Evolutionary conservation across 2,888 invertebrate species (phyloP), one percentile per base, ranked within the genome.

Genomic region (Athripsodes cinereus): DNA sequence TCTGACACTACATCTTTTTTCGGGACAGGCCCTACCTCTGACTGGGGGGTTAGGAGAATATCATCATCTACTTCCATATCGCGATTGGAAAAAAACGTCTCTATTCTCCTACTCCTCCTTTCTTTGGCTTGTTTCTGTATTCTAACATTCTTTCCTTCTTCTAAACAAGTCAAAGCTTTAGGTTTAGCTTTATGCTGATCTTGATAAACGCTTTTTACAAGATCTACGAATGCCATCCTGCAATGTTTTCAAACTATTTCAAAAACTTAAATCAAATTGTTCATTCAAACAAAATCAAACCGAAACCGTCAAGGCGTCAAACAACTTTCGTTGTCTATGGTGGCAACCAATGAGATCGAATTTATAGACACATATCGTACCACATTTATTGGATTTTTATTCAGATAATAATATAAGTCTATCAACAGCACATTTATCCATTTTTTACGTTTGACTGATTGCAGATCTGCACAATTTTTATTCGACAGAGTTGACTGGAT

Each of bases 161-260:
- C 51, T 11, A 55, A 54, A 16, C 40, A 53, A 18, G 40, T 53
- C 13, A 61, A 49, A 21, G 55, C 50, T 47, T 34, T 58, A 5
- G 60, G 54, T 35, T 49, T 51, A n/a, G 61, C 55, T 50, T 58
- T 61, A 35, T 61, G 58, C 10, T 58, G 58, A 22, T 53, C 58
- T 10, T 53, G 52, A 49, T 47, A 61, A 16, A 48, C 46, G 50
- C 58, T 58, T 48, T 53, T 55, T 11, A 55, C 53, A 2, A 52
- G n/a, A 18, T 60, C 55, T 13, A 54, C 19, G 22, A 55, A 60
- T 22, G 44, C 52, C 55, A 58, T 50, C 13, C 2, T 50, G 19
- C 19, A 19, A n/a, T 40, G 2, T n/a, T 8, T 40, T 40, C 13
- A 40, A 40, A 31, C 6, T 8, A 31, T n/a, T n/a, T n/a, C n/a